A percentile compares a stretch with the other conserved stretches of the same genome.
These are phyloP conservation scores for Bhutanitis thaidina DNA, from an alignment of 2,888 invertebrate genomes.

Conservation along the genomic window DNA sequence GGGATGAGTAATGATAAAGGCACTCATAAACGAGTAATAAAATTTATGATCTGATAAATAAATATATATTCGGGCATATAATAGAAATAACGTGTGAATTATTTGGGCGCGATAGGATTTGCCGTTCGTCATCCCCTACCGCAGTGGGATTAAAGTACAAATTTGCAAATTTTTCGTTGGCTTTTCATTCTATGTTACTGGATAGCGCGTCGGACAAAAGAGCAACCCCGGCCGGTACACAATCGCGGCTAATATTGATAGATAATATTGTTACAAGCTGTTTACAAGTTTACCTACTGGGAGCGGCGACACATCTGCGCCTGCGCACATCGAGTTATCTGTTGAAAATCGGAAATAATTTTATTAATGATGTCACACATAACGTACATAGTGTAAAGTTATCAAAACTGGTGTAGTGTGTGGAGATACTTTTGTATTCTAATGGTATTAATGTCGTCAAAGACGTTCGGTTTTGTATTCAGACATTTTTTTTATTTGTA, in stretches of 20 bases:
- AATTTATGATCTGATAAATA: no score
- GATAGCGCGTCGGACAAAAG: conserved; percentile 50
- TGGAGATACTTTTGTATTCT: no score
- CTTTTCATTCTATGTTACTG: conserved; percentile 30
- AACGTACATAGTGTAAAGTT: no score
- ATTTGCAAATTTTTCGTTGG: conserved; percentile 4
- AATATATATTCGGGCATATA: no score
- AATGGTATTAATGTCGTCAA: no score
- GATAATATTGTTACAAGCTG: conserved; percentile 68
- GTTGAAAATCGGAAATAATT: conserved; percentile 9
- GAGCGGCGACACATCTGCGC: conserved; percentile 31
- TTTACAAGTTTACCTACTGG: conserved; percentile 31
- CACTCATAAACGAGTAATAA: no score
- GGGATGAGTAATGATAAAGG: no score
- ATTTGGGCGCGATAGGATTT: background rate
- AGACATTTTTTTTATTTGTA: no score
- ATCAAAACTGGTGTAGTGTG: no score
- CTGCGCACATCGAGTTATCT: conserved; percentile 9
- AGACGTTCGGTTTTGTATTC: no score
- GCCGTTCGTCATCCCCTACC: background rate
- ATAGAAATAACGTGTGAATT: background rate
- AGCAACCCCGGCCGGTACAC: conserved; percentile 39
- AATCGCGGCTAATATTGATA: conserved; percentile 67
- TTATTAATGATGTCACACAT: conserved; percentile 7
- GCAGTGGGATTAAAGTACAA: conserved; percentile 18